Percentiles rank a stretch among this genome's conserved stretches.
Conservation (phyloP, 1,140 invertebrate species). For the Cylas formicarius region DNA sequence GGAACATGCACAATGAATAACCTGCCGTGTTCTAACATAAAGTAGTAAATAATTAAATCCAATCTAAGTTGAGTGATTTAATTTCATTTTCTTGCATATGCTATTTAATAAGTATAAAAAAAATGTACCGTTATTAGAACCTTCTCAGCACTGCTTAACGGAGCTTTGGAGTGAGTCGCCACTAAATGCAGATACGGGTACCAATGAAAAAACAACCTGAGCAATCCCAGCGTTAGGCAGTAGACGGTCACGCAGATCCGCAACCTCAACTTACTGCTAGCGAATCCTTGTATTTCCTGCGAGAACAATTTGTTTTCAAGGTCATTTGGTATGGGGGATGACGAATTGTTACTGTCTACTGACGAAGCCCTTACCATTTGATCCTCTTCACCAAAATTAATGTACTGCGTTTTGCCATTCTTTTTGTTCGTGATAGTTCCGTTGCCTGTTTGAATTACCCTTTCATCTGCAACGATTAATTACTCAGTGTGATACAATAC, state of each 20-base stretch:
- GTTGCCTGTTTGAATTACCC: neutral
- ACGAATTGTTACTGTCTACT: neutral
- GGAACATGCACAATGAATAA: too few relatives aligned
- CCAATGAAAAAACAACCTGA: constrained; percentile 82
- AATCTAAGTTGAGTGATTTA: neutral
- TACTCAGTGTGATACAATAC: too few relatives aligned
- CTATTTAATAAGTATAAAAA: constrained; percentile 1
- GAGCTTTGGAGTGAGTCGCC: constrained; percentile 61
- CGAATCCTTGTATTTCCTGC: constrained; percentile 60
- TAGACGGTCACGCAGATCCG: constrained; percentile 56
- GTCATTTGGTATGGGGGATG: neutral
- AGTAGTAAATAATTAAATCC: too few relatives aligned
- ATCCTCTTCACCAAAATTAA: constrained; percentile 60
- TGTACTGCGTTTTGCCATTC: constrained; percentile 38
- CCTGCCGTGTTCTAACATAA: too few relatives aligned
- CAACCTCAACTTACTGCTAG: constrained; percentile 44
- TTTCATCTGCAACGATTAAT: too few relatives aligned
- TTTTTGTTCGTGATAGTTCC: neutral
- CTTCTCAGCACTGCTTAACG: constrained; percentile 64
- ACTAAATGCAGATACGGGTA: constrained; percentile 71
- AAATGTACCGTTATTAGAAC: constrained; percentile 66
- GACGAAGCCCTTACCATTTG: constrained; percentile 48
- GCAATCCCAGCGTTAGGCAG: constrained; percentile 60
- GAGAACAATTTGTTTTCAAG: constrained; percentile 33
- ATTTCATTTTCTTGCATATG: neutral